Conservation (phyloP, 2,888 invertebrate species). For the Drosophila pseudotalamancana region DNA sequence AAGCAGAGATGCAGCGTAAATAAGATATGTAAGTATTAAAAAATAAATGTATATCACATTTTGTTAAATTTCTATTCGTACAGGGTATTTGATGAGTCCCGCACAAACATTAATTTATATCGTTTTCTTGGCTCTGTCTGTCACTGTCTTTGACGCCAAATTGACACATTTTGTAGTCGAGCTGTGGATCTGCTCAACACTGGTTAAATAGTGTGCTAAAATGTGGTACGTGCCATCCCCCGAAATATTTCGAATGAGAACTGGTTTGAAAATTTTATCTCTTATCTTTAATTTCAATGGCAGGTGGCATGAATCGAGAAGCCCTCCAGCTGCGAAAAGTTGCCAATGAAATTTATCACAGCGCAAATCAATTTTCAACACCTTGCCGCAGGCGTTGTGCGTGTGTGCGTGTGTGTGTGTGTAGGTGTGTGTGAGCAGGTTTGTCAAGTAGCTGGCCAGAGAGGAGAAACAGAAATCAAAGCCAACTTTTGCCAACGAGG, state of each 20-base stretch:
- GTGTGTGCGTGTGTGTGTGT: slow-evolving; percentile 10
- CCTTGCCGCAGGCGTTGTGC: slow-evolving; percentile 37
- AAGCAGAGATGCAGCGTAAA: neutral
- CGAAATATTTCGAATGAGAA: too few relatives aligned
- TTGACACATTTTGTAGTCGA: slow-evolving; percentile 66
- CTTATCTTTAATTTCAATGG: slow-evolving; percentile 59
- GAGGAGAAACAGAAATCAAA: slow-evolving; percentile 17
- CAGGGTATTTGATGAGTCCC: slow-evolving; percentile 18
- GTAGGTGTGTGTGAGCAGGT: slow-evolving; percentile 32
- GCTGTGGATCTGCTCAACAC: slow-evolving; percentile 26
- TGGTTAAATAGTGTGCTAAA: slow-evolving; percentile 72
- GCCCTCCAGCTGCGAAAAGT: slow-evolving; percentile 24
- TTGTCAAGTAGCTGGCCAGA: slow-evolving; percentile 20
- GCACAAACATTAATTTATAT: neutral
- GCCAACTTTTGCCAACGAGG: slow-evolving; percentile 8
- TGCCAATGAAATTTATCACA: slow-evolving; percentile 53
- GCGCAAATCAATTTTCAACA: slow-evolving; percentile 65
- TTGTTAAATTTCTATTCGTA: neutral
- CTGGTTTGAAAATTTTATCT: too few relatives aligned
- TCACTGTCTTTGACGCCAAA: slow-evolving; percentile 65
- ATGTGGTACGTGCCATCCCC: slow-evolving; percentile 58
- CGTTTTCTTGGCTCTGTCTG: slow-evolving; percentile 19
- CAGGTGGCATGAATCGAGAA: slow-evolving; percentile 40
- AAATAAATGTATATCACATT: too few relatives aligned
- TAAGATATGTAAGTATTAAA: too few relatives aligned